A percentile compares a stretch with the other conserved stretches of the same genome.
phyloP scores from a whole-genome alignment of 1,140 invertebrate species.

The Stratiolaelaps scimitus region DNA sequence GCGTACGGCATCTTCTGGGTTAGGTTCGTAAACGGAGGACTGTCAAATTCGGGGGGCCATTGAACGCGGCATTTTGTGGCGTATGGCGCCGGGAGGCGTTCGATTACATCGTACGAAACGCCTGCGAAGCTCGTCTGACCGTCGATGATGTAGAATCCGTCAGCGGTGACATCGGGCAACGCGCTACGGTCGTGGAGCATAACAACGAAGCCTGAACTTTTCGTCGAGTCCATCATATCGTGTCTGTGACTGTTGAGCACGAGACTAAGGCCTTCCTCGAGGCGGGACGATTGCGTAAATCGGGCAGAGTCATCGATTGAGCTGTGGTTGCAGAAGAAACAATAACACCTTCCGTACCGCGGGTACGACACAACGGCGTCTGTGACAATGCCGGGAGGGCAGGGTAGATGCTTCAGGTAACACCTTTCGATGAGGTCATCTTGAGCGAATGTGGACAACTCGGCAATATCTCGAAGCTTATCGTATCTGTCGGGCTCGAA shows the following conservation, averaged over 20 bases:
- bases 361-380: neutral
- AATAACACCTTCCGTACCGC: constrained; percentile 1
- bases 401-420: neutral
- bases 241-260: neutral
- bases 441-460: neutral
- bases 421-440: neutral
- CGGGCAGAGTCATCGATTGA: neutral
- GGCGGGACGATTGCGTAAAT: neutral
- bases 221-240: neutral
- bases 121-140: neutral
- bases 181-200: neutral
- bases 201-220: constrained; percentile 3
- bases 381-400: neutral
- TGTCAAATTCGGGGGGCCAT: neutral
- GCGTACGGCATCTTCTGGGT: neutral
- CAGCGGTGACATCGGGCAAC: neutral
- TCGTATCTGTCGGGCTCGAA: neutral
- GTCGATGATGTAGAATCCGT: neutral
- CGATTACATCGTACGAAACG: neutral
- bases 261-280: neutral
- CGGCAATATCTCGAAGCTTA: neutral
- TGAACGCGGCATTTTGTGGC: neutral
- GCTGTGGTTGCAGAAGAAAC: neutral
- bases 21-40: neutral
- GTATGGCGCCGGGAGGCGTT: neutral